Evolutionary conservation across 2,113 vertebrate species (phyloP).

Genomic region (Gymnorhina tibicen): DNA sequence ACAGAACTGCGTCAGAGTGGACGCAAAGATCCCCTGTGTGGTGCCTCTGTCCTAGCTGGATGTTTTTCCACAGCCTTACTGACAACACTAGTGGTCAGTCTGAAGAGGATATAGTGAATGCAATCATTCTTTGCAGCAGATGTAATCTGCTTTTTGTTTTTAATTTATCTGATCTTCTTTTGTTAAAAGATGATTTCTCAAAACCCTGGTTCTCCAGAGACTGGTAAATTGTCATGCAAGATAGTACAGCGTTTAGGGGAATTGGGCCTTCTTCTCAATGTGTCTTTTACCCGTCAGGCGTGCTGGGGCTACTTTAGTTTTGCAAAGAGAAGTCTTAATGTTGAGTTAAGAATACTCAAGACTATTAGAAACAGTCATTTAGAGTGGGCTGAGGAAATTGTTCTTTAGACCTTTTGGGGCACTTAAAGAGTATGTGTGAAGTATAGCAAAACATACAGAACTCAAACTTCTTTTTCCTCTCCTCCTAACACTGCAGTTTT

Average conservation of each 20-base stretch:
- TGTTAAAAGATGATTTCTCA: background rate
- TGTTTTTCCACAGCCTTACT: background rate
- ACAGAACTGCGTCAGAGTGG: background rate
- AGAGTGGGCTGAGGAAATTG: background rate
- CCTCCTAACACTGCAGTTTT: background rate
- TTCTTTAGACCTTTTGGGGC: background rate
- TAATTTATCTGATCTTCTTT: background rate
- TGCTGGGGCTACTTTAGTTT: background rate
- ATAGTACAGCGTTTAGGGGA: background rate
- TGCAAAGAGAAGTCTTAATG: background rate
- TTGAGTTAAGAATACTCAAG: background rate
- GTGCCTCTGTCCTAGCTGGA: background rate
- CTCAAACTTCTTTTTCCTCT: background rate
- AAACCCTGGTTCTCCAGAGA: background rate
- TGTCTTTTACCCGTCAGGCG: background rate
- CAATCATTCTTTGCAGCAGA: background rate
- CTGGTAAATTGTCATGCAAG: background rate
- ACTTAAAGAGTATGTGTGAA: background rate
- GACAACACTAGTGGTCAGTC: background rate
- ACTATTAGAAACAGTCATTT: background rate
- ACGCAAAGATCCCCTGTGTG: background rate
- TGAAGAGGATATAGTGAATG: background rate
- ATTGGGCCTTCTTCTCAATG: background rate
- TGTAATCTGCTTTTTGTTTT: background rate
- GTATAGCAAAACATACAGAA: background rate